Evolutionary conservation across 2,888 invertebrate species (phyloP).

Genomic region (Spicauda simplicius): DNA sequence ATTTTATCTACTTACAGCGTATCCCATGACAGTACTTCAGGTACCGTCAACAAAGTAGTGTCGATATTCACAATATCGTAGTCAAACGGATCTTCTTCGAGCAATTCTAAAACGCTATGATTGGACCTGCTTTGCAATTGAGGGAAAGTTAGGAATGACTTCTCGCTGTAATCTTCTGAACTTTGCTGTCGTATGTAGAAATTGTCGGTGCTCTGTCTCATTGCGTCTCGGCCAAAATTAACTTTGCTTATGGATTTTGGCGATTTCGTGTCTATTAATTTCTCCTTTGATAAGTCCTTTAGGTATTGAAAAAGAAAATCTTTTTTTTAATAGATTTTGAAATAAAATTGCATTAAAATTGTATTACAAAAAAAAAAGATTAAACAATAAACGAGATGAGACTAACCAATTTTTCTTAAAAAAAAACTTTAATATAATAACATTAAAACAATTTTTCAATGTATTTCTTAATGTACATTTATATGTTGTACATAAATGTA

Average conservation of each 20-base stretch:
- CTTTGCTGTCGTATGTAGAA: constrained; percentile 45
- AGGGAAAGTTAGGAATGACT: constrained; percentile 36
- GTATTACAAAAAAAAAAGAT: no score
- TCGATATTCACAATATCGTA: constrained; percentile 78
- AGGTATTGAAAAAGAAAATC: not conserved
- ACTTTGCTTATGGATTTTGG: constrained; percentile 53
- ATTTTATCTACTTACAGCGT: constrained; percentile 49
- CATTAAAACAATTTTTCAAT: no score
- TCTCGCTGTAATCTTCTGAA: constrained; percentile 61
- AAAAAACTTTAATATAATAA: no score
- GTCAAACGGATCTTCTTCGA: constrained; percentile 71
- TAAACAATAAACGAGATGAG: no score
- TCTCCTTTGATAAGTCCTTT: constrained; percentile 44
- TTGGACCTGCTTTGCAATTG: constrained; percentile 28
- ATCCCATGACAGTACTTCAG: constrained; percentile 49
- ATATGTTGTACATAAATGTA: no score
- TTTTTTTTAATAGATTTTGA: no score
- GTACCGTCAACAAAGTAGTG: constrained; percentile 53
- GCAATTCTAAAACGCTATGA: constrained; percentile 2
- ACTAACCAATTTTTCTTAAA: no score
- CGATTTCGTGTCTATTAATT: constrained; percentile 29
- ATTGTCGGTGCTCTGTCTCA: constrained; percentile 49
- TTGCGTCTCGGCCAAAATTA: constrained; percentile 51
- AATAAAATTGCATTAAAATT: no score
- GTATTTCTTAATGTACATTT: no score